Percentiles rank a stretch among this genome's conserved stretches.
These are phyloP conservation scores for Hippocampus comes DNA, from an alignment of 2,113 vertebrate genomes.

Conservation along the genomic window DNA sequence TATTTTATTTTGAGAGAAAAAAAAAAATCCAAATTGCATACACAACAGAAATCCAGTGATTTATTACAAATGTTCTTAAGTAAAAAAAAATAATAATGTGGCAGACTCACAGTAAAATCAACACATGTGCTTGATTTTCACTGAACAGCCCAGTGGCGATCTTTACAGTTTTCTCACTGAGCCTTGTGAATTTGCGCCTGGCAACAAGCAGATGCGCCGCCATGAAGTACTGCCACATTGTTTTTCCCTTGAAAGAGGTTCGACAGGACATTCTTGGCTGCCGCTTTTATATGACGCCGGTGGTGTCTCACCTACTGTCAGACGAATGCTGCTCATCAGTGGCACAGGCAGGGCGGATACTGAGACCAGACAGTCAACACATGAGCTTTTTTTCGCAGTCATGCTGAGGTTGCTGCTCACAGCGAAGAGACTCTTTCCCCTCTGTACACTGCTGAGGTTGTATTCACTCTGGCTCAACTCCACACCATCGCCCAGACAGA, in stretches of 20 bases:
- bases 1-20: not conserved
- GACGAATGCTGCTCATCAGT: constrained; percentile 59
- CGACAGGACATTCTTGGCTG: not conserved
- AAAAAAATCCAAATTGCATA: too few species aligned
- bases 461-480: constrained; percentile 57
- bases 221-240: not conserved
- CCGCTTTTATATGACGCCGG: not conserved
- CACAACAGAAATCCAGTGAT: too few species aligned
- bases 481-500: constrained; percentile 13
- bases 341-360: constrained; percentile 69
- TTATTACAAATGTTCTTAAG: too few species aligned
- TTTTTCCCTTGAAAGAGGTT: too few species aligned
- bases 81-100: too few species aligned
- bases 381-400: constrained; percentile 61
- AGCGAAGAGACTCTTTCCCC: constrained; percentile 52
- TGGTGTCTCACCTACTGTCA: constrained; percentile 68
- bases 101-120: too few species aligned
- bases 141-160: too few species aligned
- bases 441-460: constrained; percentile 57
- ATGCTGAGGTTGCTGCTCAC: constrained; percentile 72
- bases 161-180: too few species aligned
- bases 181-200: not conserved
- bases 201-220: not conserved
- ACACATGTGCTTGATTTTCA: too few species aligned
- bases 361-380: constrained; percentile 76